These are phyloP conservation scores for Aphidius colemani DNA, from an alignment of 2,888 invertebrate genomes.

Conservation along the genomic window DNA sequence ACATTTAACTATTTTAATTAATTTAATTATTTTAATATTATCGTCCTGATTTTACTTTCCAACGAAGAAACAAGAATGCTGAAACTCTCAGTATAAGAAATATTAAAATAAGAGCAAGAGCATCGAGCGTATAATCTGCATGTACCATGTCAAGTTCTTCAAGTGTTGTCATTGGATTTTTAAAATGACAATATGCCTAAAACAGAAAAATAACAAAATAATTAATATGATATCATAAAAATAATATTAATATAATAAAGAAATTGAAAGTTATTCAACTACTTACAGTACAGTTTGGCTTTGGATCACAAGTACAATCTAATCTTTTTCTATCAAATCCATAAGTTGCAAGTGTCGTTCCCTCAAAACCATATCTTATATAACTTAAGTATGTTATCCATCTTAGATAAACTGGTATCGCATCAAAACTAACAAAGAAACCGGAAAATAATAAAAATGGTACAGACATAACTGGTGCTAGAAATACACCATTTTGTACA, in stretches of 20 bases:
- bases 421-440: constrained; percentile 96
- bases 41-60: constrained; percentile 82
- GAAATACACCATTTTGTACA: constrained; percentile 92
- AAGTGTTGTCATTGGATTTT: constrained; percentile 78
- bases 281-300: constrained; percentile 49
- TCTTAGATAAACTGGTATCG: constrained; percentile 90
- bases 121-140: constrained; percentile 78
- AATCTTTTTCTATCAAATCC: constrained; percentile 81
- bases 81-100: constrained; percentile 80
- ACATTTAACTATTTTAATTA: background rate
- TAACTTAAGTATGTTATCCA: constrained; percentile 96
- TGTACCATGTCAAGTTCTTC: constrained; percentile 86
- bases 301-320: constrained; percentile 70
- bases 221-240: background rate
- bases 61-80: constrained; percentile 83
- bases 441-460: constrained; percentile 95
- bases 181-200: constrained; percentile 86
- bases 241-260: constrained; percentile 3
- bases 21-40: constrained; percentile 57
- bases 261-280: background rate
- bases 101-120: constrained; percentile 77
- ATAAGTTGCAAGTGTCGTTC: constrained; percentile 90
- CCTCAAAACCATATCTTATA: constrained; percentile 95
- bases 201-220: constrained; percentile 32
- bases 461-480: constrained; percentile 95